Conservation (phyloP, 2,888 invertebrate species). For the Drosophila hawaiiensis region DNA sequence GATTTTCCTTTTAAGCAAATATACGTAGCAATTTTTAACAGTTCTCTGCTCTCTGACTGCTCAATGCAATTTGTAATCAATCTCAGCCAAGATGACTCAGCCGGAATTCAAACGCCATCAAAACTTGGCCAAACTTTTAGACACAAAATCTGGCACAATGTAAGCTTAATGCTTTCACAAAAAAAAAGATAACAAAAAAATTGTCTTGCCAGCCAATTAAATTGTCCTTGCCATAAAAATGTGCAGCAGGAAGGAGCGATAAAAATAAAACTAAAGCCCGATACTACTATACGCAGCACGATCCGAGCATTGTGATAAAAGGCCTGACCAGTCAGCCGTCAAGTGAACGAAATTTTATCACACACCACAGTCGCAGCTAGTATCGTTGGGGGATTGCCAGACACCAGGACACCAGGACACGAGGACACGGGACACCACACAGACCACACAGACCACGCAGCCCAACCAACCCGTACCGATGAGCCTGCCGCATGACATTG, state of each 20-base stretch:
- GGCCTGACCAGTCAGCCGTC: constrained; percentile 44
- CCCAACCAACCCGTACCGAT: constrained; percentile 21
- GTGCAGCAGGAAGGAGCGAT: constrained; percentile 47
- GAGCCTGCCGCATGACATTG: constrained; percentile 62
- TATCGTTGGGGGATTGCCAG: constrained; percentile 7
- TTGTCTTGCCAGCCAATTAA: constrained; percentile 70
- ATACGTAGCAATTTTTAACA: constrained; percentile 13
- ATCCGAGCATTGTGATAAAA: constrained; percentile 66
- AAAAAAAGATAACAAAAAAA: constrained; percentile 14
- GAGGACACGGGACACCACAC: neutral
- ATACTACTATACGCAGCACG: constrained; percentile 52
- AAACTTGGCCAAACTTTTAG: constrained; percentile 58
- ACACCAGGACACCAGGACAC: constrained; percentile 2
- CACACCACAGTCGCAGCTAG: constrained; percentile 36
- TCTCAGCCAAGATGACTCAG: constrained; percentile 68
- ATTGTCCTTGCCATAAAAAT: constrained; percentile 74
- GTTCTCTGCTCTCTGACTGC: constrained; percentile 20
- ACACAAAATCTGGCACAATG: constrained; percentile 63
- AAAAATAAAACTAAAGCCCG: constrained; percentile 42
- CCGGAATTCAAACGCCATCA: constrained; percentile 66
- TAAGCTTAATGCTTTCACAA: constrained; percentile 42
- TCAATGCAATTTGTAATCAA: constrained; percentile 60
- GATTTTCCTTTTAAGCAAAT: neutral
- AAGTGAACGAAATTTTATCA: constrained; percentile 71
- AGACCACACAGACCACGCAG: neutral